A percentile compares a stretch with the other conserved stretches of the same genome.
Conservation (phyloP, 2,888 invertebrate species). For the Mycogona germanica region DNA sequence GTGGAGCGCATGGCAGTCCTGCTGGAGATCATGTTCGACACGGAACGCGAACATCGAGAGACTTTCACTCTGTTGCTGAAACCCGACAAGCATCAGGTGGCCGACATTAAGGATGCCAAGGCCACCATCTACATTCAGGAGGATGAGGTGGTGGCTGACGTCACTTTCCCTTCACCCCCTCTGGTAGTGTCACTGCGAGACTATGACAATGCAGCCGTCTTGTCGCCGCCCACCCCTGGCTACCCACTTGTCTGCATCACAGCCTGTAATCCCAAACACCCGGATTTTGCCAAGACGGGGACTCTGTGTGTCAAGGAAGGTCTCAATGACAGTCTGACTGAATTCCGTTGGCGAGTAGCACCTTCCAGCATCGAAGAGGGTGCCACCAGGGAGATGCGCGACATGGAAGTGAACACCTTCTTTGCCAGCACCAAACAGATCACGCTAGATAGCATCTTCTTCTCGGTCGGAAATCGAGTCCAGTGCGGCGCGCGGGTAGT, state of each 20-base stretch:
- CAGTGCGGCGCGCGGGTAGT: constrained; percentile 33
- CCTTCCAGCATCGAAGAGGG: constrained; percentile 30
- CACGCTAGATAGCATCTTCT: constrained; percentile 35
- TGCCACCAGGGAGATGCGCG: constrained; percentile 28
- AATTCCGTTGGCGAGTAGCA: constrained; percentile 33
- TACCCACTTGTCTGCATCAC: constrained; percentile 35
- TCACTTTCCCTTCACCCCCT: constrained; percentile 33
- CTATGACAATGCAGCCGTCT: constrained; percentile 26
- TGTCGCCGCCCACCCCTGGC: constrained; percentile 29
- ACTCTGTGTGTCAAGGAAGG: constrained; percentile 30
- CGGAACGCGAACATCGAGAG: constrained; percentile 31
- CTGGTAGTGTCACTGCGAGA: constrained; percentile 33
- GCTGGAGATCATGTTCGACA: constrained; percentile 32
- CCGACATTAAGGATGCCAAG: constrained; percentile 28
- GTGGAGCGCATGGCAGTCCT: constrained; percentile 29
- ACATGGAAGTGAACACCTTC: constrained; percentile 32
- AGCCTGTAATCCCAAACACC: constrained; percentile 34
- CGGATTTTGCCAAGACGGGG: constrained; percentile 29
- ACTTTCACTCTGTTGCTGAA: constrained; percentile 32
- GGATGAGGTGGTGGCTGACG: constrained; percentile 31
- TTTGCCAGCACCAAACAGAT: constrained; percentile 31
- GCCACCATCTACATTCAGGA: constrained; percentile 34
- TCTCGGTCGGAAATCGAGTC: constrained; percentile 30
- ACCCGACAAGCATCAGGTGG: constrained; percentile 27
- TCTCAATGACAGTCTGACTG: constrained; percentile 32